Base-by-base conservation (phyloP, 2,113 vertebrate genomes). In the Nestor notabilis region DNA sequence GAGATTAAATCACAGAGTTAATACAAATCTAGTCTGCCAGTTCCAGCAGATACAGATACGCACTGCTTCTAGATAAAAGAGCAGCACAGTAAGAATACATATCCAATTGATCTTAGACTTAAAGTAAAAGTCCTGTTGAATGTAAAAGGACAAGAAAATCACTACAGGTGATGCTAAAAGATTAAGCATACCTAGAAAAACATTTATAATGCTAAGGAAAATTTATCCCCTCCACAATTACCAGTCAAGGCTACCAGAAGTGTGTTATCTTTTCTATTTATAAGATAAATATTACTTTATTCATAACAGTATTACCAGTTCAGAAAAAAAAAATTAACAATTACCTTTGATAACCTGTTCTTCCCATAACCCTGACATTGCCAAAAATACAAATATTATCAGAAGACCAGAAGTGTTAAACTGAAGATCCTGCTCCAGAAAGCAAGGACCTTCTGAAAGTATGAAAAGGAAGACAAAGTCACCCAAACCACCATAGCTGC, bases 41-140 rank as follows among this genome's bases (percentile, higher is more conserved):
- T 55, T 83, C 53, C 47, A 50, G 37, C 33, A 86, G 82, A 35
- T 19, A 47, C 31, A 87, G 82, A 37, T 17, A 47, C 0, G 2
- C 25, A 12, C 33, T 49, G 24, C 70, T 65, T 69, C 80, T 58
- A 75, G 41, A 84, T 85, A 83, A 83, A 77, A 75, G 17, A 69
- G 50, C 19, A 66, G 44, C 33, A 87, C 53, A 33, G 50, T 5
- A 58, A 58, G 86, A 79, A 82, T 55, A 84, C 46, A 83, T 11
- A 69, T 64, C 86, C 76, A 85, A 83, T 10, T 68, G 24, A 92
- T 52, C 41, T 87, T 49, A 82, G 60, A 19, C 56, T 92, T 77
- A 92, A 95, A 90, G 66, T 83, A 96, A 89, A 90, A 85, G 72
- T 86, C 63, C 87, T 75, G 49, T 52, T 93, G 47, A 86, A 70